Percentiles rank a stretch among this genome's conserved stretches.
Evolutionary conservation across 2,113 vertebrate genomes (phyloP).

Genomic region (Leucosticte australis): DNA sequence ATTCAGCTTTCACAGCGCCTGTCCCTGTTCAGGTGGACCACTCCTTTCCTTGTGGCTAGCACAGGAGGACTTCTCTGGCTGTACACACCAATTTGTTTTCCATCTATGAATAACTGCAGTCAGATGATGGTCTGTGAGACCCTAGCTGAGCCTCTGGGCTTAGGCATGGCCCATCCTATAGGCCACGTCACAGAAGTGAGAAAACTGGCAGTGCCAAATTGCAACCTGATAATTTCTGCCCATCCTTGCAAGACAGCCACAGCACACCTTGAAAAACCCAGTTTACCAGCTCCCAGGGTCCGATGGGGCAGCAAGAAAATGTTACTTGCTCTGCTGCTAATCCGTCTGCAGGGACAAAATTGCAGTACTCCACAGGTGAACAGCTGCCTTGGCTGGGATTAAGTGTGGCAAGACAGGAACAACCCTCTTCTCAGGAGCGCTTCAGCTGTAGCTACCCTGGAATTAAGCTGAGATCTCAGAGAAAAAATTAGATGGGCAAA

Average conservation of each 20-base stretch:
- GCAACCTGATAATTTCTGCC: not conserved
- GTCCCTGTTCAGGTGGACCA: not conserved
- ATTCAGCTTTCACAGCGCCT: not conserved
- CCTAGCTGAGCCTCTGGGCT: not conserved
- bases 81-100: not conserved
- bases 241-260: not conserved
- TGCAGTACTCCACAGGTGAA: fast-evolving
- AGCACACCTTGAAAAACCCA: not conserved
- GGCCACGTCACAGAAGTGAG: not conserved
- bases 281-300: fast-evolving
- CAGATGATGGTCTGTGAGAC: not conserved
- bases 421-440: not conserved
- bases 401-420: not conserved
- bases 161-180: not conserved
- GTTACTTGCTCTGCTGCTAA: fast-evolving
- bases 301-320: not conserved
- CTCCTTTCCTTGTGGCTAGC: not conserved
- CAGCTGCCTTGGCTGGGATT: not conserved
- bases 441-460: not conserved
- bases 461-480: not conserved
- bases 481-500: not conserved
- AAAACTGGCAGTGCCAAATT: not conserved
- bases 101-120: not conserved
- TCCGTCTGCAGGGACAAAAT: not conserved
- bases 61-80: not conserved